Evolutionary conservation across 2,113 vertebrate species (phyloP), one percentile per base, ranked within the genome.

Genomic region (Parus major): DNA sequence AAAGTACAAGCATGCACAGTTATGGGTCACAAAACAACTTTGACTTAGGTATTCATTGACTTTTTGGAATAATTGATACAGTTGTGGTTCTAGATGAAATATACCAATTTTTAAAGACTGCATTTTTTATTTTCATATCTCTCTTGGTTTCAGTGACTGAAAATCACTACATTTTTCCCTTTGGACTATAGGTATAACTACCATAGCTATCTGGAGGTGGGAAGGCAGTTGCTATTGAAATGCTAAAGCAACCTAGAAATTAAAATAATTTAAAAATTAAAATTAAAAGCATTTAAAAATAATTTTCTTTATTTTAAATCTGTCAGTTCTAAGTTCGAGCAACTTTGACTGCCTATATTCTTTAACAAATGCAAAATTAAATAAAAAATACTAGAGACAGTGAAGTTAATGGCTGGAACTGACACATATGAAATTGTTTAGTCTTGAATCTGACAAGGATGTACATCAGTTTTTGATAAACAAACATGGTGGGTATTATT

Each of bases 381-480:
- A 77, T 91, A n/a, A 82, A 93, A 81, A 86, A 47, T 31, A 47
- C 28, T 59, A 59, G n/a, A 80, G 36, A 24, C 17, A 63, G 33
- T 82, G 59, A 73, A 86, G 36, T 75, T 89, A 82, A 90, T 94
- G 75, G 31, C 50, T 95, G 73, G 72, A 87, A 83, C 19, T 60
- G 61, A 90, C 76, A 91, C 11, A 52, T 60, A 53, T 77, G 64
- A 90, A 87, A 71, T 60, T 68, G 80, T 92, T 95, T 96, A 90
- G 86, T 92, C 96, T 97, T 49, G 65, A 94, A 39, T 93, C 56
- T 66, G 82, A 78, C 88, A 88, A 73, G 77, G 78, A 69, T 88
- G 86, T 93, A 84, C 86, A 88, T 87, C 92, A 77, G 42, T 79
- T 96, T 95, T 96, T 1, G 1, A 85, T 75, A 94, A 94, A 95